A percentile compares a stretch with the other conserved stretches of the same genome.
These are phyloP conservation scores for Hyaena hyaena DNA, from an alignment of 2,113 vertebrate species.

Conservation along the genomic window DNA sequence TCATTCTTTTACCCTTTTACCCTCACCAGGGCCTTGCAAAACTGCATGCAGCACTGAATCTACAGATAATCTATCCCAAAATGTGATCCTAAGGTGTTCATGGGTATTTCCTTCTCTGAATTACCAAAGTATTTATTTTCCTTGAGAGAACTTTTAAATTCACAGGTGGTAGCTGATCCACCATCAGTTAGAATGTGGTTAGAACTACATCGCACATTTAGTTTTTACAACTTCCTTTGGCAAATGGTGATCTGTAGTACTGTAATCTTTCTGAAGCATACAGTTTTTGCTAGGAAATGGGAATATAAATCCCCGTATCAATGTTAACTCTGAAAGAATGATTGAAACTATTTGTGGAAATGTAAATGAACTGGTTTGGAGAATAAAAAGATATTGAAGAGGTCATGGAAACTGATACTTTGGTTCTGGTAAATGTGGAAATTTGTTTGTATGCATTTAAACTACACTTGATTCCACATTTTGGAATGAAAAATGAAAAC, in stretches of 20 bases:
- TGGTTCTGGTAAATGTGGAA: not conserved
- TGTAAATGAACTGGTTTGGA: not conserved
- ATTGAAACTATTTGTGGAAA: not conserved
- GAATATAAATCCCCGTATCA: not conserved
- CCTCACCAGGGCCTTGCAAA: not conserved
- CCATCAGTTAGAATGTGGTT: not conserved
- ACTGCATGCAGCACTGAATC: not conserved
- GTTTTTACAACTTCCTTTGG: not conserved
- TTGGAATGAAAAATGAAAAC: not conserved
- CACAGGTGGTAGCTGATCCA: not conserved
- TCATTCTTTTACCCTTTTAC: not conserved
- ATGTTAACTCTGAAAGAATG: not conserved
- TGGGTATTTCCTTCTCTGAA: not conserved
- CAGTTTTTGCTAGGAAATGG: not conserved
- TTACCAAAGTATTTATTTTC: not conserved
- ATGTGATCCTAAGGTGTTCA: not conserved
- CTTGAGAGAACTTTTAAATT: conserved; percentile 15
- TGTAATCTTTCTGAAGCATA: not conserved
- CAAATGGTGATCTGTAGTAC: not conserved
- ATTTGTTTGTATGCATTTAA: not conserved
- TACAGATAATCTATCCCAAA: not conserved
- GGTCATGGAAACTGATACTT: not conserved
- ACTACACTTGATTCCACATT: not conserved
- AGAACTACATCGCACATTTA: not conserved
- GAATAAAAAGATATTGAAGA: not conserved